These are phyloP conservation scores for Trichonephila clavipes DNA, from an alignment of 1,140 invertebrate genomes.

Conservation along the genomic window DNA sequence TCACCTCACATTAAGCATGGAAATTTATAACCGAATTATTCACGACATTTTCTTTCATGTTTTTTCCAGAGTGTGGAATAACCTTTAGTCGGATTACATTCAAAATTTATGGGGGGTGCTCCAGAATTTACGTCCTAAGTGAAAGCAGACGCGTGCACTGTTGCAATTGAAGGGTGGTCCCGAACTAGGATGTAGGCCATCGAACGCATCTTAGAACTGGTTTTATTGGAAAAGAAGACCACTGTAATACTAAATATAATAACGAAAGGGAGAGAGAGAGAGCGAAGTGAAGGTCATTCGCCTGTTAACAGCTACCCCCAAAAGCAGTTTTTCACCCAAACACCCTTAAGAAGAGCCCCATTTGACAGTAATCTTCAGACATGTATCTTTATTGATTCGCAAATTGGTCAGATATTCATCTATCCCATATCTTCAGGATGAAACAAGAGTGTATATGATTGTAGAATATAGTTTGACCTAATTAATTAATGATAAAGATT, in stretches of 20 bases:
- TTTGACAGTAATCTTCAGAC: too few relatives aligned
- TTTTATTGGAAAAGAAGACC: conserved; percentile 29
- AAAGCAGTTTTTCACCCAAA: not conserved
- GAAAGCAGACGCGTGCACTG: conserved; percentile 30
- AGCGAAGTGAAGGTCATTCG: conserved; percentile 67
- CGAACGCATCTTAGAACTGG: conserved; percentile 50
- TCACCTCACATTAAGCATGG: not conserved
- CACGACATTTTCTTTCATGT: not conserved
- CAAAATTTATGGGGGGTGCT: not conserved
- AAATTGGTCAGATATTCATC: too few relatives aligned
- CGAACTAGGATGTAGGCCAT: conserved; percentile 34
- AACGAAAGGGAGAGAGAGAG: conserved; percentile 47
- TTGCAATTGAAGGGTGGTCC: conserved; percentile 49
- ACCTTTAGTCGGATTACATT: not conserved
- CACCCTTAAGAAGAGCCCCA: too few relatives aligned
- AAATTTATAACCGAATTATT: not conserved
- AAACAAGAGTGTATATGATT: too few relatives aligned
- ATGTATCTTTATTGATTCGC: too few relatives aligned
- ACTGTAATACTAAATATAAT: conserved; percentile 21
- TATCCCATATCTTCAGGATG: too few relatives aligned
- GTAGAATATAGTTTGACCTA: too few relatives aligned
- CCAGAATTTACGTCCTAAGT: conserved; percentile 2
- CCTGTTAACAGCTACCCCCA: conserved; percentile 11
- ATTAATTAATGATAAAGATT: too few relatives aligned
- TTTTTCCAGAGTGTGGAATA: not conserved